phyloP scores from a whole-genome alignment of 2,888 invertebrate genomes.

The Tetragonisca angustula region DNA sequence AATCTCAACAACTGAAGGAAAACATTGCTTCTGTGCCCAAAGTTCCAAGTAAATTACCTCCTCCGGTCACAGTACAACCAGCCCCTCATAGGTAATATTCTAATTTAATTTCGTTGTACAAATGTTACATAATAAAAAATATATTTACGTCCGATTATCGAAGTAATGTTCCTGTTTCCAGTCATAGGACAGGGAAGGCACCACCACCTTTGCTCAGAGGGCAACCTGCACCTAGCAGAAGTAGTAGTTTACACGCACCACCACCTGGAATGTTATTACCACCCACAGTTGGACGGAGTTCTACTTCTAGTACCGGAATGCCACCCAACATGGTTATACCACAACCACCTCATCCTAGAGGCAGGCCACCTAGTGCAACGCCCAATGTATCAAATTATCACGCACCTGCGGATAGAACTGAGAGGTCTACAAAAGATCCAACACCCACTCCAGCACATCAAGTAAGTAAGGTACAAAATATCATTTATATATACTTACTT shows the following conservation, averaged over 20 bases:
- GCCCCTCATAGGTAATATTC: constrained; percentile 71
- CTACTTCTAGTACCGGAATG: constrained; percentile 84
- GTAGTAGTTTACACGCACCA: constrained; percentile 84
- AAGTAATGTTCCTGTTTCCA: constrained; percentile 45
- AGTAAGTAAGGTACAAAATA: constrained; percentile 75
- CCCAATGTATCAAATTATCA: constrained; percentile 81
- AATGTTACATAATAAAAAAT: neutral
- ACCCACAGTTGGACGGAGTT: constrained; percentile 84
- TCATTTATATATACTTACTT: neutral
- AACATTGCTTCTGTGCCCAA: constrained; percentile 85
- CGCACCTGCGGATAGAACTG: constrained; percentile 82
- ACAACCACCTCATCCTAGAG: constrained; percentile 84
- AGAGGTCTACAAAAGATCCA: constrained; percentile 83
- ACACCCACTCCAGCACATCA: constrained; percentile 82
- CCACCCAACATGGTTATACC: constrained; percentile 85
- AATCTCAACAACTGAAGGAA: constrained; percentile 94
- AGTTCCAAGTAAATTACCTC: constrained; percentile 84
- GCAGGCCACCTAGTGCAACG: constrained; percentile 77
- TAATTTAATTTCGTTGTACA: neutral
- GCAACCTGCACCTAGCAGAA: constrained; percentile 82
- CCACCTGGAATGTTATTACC: constrained; percentile 85
- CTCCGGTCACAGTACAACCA: constrained; percentile 84
- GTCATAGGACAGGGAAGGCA: constrained; percentile 81
- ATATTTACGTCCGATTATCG: neutral
- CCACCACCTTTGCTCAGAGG: constrained; percentile 82